Evolutionary conservation across 2,113 vertebrate genomes (phyloP).

Genomic region (Chinchilla lanigera): DNA sequence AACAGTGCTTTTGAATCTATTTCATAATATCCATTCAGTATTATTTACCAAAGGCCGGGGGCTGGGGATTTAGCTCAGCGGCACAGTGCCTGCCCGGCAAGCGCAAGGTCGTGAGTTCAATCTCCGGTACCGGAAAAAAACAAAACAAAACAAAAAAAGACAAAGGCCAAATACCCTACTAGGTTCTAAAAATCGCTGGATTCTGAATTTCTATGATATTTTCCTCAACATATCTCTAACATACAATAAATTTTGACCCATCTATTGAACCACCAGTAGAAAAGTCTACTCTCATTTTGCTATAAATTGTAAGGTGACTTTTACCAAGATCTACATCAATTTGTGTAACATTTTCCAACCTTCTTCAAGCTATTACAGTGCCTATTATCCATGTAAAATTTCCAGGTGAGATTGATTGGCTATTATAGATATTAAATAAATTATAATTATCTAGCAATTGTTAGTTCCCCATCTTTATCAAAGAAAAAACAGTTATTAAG

Average conservation of each 20-base stretch:
- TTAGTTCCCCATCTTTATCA: conserved; percentile 23
- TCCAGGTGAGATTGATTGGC: background rate
- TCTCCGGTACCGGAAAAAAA: no score
- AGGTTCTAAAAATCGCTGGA: background rate
- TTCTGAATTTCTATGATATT: conserved; percentile 42
- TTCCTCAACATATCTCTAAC: background rate
- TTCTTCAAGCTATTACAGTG: background rate
- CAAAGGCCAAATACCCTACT: no score
- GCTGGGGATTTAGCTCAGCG: no score
- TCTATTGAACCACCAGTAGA: background rate
- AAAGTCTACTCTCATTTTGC: background rate
- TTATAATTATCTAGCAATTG: background rate
- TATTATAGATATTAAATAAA: conserved; percentile 15
- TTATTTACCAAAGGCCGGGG: background rate
- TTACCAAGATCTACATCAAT: background rate
- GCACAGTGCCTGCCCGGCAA: no score
- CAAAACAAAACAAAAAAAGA: no score
- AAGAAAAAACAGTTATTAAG: conserved; percentile 58
- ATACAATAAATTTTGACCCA: background rate
- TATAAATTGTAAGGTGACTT: background rate
- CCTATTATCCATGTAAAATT: background rate
- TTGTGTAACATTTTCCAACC: background rate
- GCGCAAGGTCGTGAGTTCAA: no score
- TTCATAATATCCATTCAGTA: background rate
- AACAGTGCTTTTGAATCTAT: background rate